Evolutionary conservation across 2,113 vertebrate genomes (phyloP).

Genomic region (Asarcornis scutulata): DNA sequence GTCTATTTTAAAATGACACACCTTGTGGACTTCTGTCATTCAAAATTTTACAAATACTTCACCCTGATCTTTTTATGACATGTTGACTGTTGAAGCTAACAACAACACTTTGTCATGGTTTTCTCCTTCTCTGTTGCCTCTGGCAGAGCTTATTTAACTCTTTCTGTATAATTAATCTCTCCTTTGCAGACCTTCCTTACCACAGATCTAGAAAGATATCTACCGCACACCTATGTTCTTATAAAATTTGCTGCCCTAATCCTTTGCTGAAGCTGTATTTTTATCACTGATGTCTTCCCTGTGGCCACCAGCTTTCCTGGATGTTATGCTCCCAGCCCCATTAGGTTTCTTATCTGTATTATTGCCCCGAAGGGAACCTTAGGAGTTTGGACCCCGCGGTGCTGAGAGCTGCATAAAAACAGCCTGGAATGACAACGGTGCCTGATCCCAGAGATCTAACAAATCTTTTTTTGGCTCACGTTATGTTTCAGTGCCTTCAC

Average conservation of each 20-base stretch:
- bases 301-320: not conserved
- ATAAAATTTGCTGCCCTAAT: not conserved
- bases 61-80: constrained; percentile 18
- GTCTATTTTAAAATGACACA: constrained; percentile 67
- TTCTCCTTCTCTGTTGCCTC: constrained; percentile 29
- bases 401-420: not conserved
- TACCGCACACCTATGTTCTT: not conserved
- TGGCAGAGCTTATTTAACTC: not conserved
- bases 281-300: not conserved
- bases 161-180: not conserved
- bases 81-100: not conserved
- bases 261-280: not conserved
- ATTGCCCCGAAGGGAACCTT: not conserved
- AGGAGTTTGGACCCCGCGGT: not conserved
- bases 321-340: not conserved
- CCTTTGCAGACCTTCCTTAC: not conserved
- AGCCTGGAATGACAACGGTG: not conserved
- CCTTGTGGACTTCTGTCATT: constrained; percentile 51
- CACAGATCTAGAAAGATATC: not conserved
- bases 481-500: not conserved
- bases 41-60: constrained; percentile 67
- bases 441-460: not conserved
- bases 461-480: not conserved
- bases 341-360: constrained; percentile 12
- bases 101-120: not conserved